Percentiles rank a stretch among this genome's conserved stretches.
These are phyloP conservation scores for Tyria jacobaeae DNA, from an alignment of 2,888 invertebrate genomes.

Conservation along the genomic window DNA sequence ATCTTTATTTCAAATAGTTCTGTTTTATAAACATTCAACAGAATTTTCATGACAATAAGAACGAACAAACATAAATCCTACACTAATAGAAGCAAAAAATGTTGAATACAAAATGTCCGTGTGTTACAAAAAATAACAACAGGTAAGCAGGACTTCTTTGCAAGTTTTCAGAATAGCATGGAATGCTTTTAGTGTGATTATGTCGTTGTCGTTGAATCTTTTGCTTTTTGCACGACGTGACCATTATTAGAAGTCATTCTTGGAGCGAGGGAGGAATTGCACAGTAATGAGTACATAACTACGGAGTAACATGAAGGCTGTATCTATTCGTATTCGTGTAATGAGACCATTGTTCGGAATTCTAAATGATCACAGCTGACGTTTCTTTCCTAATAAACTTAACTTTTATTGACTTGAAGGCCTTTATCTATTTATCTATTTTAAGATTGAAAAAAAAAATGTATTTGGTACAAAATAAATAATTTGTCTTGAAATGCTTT, in stretches of 20 bases:
- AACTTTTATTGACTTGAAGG: conserved; percentile 38
- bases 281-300: conserved; percentile 60
- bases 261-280: conserved; percentile 59
- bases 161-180: conserved; percentile 56
- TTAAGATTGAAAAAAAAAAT: too few relatives aligned
- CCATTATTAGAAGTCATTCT: conserved; percentile 73
- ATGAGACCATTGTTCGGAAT: conserved; percentile 57
- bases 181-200: conserved; percentile 81
- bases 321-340: conserved; percentile 50
- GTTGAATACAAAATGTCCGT: conserved; percentile 13
- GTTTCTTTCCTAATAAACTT: conserved; percentile 39
- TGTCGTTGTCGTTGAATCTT: conserved; percentile 74
- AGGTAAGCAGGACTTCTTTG: conserved; percentile 50
- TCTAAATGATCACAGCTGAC: conserved; percentile 33
- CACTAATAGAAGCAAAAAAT: conserved; percentile 20
- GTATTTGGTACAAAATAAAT: too few relatives aligned
- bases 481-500: too few relatives aligned
- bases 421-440: too few relatives aligned
- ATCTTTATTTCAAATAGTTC: neutral
- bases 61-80: neutral
- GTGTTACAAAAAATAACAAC: conserved; percentile 22
- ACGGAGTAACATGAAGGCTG: conserved; percentile 34
- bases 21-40: neutral
- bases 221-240: conserved; percentile 64
- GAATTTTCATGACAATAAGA: conserved; percentile 2